phyloP scores from a whole-genome alignment of 2,797 vertebrate species.

The Galaxias olidus region DNA sequence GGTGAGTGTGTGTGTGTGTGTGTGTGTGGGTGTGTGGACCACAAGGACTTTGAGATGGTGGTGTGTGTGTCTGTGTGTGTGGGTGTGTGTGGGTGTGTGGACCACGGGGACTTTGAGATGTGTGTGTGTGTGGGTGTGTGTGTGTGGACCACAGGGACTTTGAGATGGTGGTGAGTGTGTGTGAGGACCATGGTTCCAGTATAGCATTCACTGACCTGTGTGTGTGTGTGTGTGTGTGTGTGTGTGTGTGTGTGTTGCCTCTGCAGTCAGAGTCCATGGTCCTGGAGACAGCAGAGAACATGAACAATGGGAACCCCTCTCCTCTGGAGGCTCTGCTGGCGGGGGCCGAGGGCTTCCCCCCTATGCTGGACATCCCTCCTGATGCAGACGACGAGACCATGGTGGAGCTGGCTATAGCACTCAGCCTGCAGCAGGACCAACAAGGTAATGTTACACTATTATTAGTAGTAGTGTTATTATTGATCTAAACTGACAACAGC shows the following conservation, averaged over 20 bases:
- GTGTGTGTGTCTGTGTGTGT: no score
- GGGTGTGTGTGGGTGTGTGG: no score
- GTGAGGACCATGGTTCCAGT: no score
- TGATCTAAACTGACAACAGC: no score
- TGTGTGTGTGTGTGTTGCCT: conserved; percentile 13
- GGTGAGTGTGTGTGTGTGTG: conserved; percentile 89
- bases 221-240: conserved; percentile 14
- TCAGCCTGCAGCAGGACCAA: conserved; percentile 97
- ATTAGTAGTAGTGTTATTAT: neutral
- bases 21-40: no score
- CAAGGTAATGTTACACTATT: conserved; percentile 79
- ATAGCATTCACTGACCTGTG: neutral
- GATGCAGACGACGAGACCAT: conserved; percentile 99
- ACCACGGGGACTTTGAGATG: no score
- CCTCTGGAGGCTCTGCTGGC: conserved; percentile 95
- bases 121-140: no score
- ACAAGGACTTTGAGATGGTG: conserved; percentile 99
- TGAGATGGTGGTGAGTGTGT: conserved; percentile 96
- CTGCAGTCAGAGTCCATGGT: conserved; percentile 96
- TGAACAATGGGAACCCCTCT: conserved; percentile 97
- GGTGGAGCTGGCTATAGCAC: conserved; percentile 96
- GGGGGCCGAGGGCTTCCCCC: conserved; percentile 97
- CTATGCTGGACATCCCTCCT: conserved; percentile 97
- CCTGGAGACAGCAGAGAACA: conserved; percentile 92
- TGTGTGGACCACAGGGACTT: conserved; percentile 85